Percentiles rank a stretch among this genome's conserved stretches.
phyloP scores from a whole-genome alignment of 2,888 invertebrate genomes.

The Vanessa cardui region DNA sequence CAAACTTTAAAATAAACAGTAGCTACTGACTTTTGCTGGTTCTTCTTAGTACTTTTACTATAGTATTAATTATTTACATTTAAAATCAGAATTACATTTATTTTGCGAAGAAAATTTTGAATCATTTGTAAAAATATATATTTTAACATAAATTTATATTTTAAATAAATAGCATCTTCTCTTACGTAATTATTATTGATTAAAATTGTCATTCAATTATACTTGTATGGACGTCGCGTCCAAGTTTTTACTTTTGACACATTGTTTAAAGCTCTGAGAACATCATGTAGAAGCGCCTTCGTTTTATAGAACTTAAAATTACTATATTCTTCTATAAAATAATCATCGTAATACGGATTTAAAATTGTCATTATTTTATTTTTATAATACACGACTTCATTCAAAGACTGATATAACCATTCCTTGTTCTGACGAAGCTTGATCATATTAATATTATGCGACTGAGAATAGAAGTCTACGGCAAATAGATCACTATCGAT shows the following conservation, averaged over 20 bases:
- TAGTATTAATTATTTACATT: too few species aligned
- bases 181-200: too few species aligned
- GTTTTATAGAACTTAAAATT: slow-evolving; percentile 44
- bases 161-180: too few species aligned
- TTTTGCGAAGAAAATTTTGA: too few species aligned
- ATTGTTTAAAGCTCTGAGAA: slow-evolving; percentile 39
- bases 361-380: slow-evolving; percentile 41
- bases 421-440: slow-evolving; percentile 34
- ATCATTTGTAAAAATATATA: too few species aligned
- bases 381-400: slow-evolving; percentile 42
- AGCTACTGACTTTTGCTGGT: too few species aligned
- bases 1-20: too few species aligned
- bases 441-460: slow-evolving; percentile 46
- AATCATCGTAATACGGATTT: slow-evolving; percentile 46
- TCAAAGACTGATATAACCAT: slow-evolving; percentile 42
- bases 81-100: too few species aligned
- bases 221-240: slow-evolving; percentile 38
- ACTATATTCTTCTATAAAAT: slow-evolving; percentile 53
- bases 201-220: too few species aligned
- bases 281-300: slow-evolving; percentile 39
- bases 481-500: slow-evolving; percentile 40
- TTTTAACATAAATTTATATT: too few species aligned
- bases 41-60: too few species aligned
- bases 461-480: slow-evolving; percentile 49
- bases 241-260: slow-evolving; percentile 40